A percentile compares a stretch with the other conserved stretches of the same genome.
phyloP scores from a whole-genome alignment of 1,140 invertebrate species.

The Cyphomyrmex costatus region DNA sequence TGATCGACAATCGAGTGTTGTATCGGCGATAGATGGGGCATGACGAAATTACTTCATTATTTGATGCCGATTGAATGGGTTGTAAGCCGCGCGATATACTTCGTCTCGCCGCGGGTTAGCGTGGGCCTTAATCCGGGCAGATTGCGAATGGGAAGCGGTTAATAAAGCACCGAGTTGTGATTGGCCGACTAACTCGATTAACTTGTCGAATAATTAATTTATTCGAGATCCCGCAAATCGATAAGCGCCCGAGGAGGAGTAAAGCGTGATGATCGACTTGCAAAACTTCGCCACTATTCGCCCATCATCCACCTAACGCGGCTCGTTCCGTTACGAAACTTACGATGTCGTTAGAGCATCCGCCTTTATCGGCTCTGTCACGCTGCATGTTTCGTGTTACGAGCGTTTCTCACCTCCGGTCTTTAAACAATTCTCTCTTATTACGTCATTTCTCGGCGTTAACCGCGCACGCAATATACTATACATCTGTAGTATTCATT shows the following conservation, averaged over 20 bases:
- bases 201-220: constrained; percentile 79
- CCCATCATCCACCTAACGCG: constrained; percentile 10
- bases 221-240: constrained; percentile 76
- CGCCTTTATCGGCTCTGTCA: constrained; percentile 56
- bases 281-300: constrained; percentile 43
- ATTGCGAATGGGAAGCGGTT: constrained; percentile 37
- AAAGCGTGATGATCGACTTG: constrained; percentile 69
- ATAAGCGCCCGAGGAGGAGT: constrained; percentile 64
- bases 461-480: background rate
- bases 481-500: background rate
- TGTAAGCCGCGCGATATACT: constrained; percentile 24
- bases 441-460: background rate
- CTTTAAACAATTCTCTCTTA: constrained; percentile 25
- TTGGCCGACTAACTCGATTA: constrained; percentile 78
- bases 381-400: constrained; percentile 22
- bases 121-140: constrained; percentile 19
- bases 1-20: constrained; percentile 34
- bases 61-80: constrained; percentile 23
- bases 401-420: constrained; percentile 31
- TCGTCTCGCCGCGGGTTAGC: constrained; percentile 7
- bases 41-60: constrained; percentile 52
- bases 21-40: constrained; percentile 12
- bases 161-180: constrained; percentile 75
- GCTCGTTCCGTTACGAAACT: constrained; percentile 61
- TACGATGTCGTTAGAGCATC: constrained; percentile 65